Percentiles rank a stretch among this genome's conserved stretches.
Evolutionary conservation across 2,113 vertebrate genomes (phyloP).

Genomic region (Nyctereutes procyonoides): DNA sequence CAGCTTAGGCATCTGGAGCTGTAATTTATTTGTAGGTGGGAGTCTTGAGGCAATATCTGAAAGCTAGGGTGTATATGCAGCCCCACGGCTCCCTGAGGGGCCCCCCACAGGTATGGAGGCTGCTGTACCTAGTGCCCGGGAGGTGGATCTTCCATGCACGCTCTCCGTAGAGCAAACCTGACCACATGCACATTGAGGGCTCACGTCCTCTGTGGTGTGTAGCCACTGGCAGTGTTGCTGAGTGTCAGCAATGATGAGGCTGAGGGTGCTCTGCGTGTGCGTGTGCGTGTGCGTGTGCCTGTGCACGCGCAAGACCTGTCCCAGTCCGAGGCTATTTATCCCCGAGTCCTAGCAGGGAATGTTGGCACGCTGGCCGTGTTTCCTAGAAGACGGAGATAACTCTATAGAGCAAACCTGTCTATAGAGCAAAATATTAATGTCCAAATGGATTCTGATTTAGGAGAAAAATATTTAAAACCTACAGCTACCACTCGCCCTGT

Average conservation of each 20-base stretch:
- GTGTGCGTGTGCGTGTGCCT: neutral
- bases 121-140: neutral
- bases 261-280: neutral
- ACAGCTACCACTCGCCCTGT: neutral
- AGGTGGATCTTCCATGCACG: neutral
- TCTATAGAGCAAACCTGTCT: neutral
- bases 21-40: slow-evolving; percentile 24
- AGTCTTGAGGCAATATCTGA: slow-evolving; percentile 11
- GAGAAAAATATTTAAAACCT: slow-evolving; percentile 43
- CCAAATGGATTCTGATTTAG: slow-evolving; percentile 24
- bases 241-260: neutral
- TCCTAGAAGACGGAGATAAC: neutral
- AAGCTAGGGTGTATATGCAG: neutral
- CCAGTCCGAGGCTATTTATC: neutral
- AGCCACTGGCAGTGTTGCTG: neutral
- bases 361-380: neutral
- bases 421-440: slow-evolving; percentile 52
- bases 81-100: neutral
- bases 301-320: neutral
- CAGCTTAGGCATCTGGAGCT: neutral
- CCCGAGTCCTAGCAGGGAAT: neutral
- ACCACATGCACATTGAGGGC: neutral
- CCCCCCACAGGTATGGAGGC: neutral
- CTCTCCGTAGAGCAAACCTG: neutral
- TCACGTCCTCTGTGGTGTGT: neutral